Evolutionary conservation across 2,113 vertebrate genomes (phyloP).

Genomic region (Bothrops jararaca): DNA sequence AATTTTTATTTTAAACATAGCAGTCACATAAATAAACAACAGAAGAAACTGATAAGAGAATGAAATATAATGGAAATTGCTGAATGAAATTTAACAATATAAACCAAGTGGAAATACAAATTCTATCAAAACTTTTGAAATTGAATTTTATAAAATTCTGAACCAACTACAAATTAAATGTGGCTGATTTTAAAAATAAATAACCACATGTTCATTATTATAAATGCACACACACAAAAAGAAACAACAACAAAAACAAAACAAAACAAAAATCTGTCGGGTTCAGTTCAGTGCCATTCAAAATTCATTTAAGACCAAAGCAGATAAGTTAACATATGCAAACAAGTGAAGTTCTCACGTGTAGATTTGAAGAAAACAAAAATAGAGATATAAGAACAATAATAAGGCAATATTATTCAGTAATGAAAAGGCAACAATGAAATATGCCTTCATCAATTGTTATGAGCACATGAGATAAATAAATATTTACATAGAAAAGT

Average conservation of each 20-base stretch:
- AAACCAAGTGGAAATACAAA: conserved; percentile 50
- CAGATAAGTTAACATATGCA: conserved; percentile 31
- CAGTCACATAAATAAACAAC: conserved; percentile 46
- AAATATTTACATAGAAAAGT: conserved; percentile 51
- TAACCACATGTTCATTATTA: conserved; percentile 26
- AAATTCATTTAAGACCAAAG: conserved; percentile 23
- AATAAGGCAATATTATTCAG: conserved; percentile 24
- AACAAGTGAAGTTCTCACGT: conserved; percentile 38
- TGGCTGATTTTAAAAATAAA: conserved; percentile 29
- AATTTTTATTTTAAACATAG: conserved; percentile 70
- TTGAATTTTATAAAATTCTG: conserved; percentile 44
- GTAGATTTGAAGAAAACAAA: conserved; percentile 44
- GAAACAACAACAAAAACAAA: background rate
- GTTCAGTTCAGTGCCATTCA: conserved; percentile 33
- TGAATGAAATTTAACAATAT: conserved; percentile 43
- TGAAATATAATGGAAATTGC: conserved; percentile 53
- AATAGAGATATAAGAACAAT: background rate
- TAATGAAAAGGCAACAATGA: conserved; percentile 55
- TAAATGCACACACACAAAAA: conserved; percentile 37
- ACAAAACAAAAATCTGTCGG: conserved; percentile 24
- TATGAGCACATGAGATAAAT: conserved; percentile 46
- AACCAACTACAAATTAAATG: conserved; percentile 25
- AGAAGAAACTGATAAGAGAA: conserved; percentile 47
- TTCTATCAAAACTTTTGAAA: conserved; percentile 52
- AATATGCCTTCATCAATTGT: conserved; percentile 28